Conservation (phyloP, 2,797 vertebrate species). For the Kryptolebias ocellatus region DNA sequence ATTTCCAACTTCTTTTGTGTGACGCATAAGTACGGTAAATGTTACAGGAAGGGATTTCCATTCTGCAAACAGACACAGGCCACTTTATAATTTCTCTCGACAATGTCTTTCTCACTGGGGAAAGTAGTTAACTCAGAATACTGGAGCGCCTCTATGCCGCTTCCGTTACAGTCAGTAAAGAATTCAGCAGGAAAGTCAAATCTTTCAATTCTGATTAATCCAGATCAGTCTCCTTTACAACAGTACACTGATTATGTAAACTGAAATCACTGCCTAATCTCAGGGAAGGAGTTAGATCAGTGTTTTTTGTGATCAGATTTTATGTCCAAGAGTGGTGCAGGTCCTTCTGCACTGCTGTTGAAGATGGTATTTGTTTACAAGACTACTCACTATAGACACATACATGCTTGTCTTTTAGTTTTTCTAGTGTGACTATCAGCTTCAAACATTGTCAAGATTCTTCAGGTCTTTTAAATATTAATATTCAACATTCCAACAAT, state of each 20-base stretch:
- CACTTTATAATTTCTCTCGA: slow-evolving; percentile 39
- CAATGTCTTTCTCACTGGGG: slow-evolving; percentile 27
- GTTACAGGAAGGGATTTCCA: slow-evolving; percentile 39
- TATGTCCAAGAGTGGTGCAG: slow-evolving; percentile 58
- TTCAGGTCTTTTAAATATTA: slow-evolving; percentile 53
- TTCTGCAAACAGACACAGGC: slow-evolving; percentile 32
- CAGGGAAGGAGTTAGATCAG: slow-evolving; percentile 82
- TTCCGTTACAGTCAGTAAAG: slow-evolving; percentile 32
- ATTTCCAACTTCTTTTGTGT: slow-evolving; percentile 53
- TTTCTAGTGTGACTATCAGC: slow-evolving; percentile 44
- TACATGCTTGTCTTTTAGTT: slow-evolving; percentile 49
- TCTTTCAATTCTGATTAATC: slow-evolving; percentile 45
- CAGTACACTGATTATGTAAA: slow-evolving; percentile 65
- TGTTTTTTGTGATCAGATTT: slow-evolving; percentile 76
- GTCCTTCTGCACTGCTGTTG: slow-evolving; percentile 62
- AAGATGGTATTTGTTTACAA: slow-evolving; percentile 76
- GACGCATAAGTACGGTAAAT: slow-evolving; percentile 65
- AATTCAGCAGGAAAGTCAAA: slow-evolving; percentile 43
- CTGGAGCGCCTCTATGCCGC: slow-evolving; percentile 32
- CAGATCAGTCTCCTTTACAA: slow-evolving; percentile 52
- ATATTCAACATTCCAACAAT: slow-evolving; percentile 73
- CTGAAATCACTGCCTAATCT: slow-evolving; percentile 83
- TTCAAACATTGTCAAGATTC: slow-evolving; percentile 48
- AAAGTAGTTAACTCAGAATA: slow-evolving; percentile 28
- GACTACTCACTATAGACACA: slow-evolving; percentile 36